Evolutionary conservation across 1,140 invertebrate species (phyloP), one percentile per base, ranked within the genome.

Genomic region (Lepeophtheirus salmonis): DNA sequence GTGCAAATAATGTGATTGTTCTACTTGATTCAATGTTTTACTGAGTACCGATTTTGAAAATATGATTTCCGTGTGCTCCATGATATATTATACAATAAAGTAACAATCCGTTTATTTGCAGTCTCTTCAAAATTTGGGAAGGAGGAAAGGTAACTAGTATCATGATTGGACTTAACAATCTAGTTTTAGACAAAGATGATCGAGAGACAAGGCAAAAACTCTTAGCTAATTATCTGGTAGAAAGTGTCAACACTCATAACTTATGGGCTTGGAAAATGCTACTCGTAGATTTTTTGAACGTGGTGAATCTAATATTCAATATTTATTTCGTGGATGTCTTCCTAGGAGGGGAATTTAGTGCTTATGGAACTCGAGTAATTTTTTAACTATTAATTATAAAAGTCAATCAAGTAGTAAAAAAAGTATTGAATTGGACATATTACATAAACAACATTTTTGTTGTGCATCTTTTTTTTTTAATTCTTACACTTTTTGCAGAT

Each of bases 281-380:
- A 20, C 58, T 69, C 26, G 64, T 70, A 53, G 72, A 73, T 64
- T 52, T 69, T 17, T 62, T 73, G 25, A 68, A 68, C 54, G 64
- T 74, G n/a, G 54, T 69, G 41, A 74, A 73, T 61, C 67, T 72
- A 1, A 55, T 75, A 6, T 65, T 70, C 1, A 75, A 77, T 62
- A 75, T 77, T 58, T 69, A 66, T 49, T 65, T 77, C 14, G 69
- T 74, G 26, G 72, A 77, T 57, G 61, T 65, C 3, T 75, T 76
- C 64, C 64, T 76, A 50, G 70, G 67, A 12, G 69, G 70, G 4
- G 72, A 74, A 23, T 74, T 75, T 64, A 0, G 64, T n/a, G n/a
- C n/a, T n/a, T n/a, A n/a, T 67, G 25, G 65, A 67, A 25, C 67
- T 70, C 1, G 16, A 67, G 3, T 10, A 41, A n/a, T 41, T 41